A percentile compares a stretch with the other conserved stretches of the same genome.
These are phyloP conservation scores for Salvelinus fontinalis DNA, from an alignment of 2,113 vertebrate species.

Conservation along the genomic window DNA sequence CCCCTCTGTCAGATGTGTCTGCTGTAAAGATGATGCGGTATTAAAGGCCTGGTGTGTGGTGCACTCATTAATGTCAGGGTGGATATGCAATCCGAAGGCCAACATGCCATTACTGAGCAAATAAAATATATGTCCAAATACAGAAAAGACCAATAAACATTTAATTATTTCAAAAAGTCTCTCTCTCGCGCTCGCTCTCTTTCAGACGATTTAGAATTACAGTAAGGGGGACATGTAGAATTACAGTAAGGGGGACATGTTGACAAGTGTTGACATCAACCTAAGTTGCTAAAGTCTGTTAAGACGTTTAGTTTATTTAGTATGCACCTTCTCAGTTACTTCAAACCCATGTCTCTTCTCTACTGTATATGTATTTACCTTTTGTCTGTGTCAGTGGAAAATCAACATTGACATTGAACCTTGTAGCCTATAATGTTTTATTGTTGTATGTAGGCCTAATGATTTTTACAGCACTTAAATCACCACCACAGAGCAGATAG, in stretches of 20 bases:
- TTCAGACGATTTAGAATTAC: background rate
- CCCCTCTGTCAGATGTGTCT: slow-evolving; percentile 31
- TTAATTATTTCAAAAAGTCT: background rate
- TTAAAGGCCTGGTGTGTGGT: slow-evolving; percentile 55
- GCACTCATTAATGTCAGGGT: slow-evolving; percentile 41
- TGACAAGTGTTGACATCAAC: too few relatives aligned
- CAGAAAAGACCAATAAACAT: background rate
- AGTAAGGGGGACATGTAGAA: too few relatives aligned
- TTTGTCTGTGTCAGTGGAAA: background rate
- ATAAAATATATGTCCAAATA: slow-evolving; percentile 40
- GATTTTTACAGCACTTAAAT: background rate
- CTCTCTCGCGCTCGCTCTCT: background rate
- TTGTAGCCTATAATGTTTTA: background rate
- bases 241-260: too few relatives aligned
- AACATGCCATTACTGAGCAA: slow-evolving; percentile 20
- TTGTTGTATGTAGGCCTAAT: background rate
- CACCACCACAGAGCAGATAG: background rate
- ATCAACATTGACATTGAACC: background rate
- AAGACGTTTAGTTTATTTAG: background rate
- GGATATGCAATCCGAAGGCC: slow-evolving; percentile 31
- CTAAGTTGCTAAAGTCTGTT: too few relatives aligned
- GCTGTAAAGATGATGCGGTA: slow-evolving; percentile 52
- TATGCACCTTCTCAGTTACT: slow-evolving; percentile 14
- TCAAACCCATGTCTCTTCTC: background rate
- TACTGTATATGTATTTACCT: background rate